Evolutionary conservation across 2,888 invertebrate genomes (phyloP), one percentile per base, ranked within the genome.

Genomic region (Syritta pipiens): DNA sequence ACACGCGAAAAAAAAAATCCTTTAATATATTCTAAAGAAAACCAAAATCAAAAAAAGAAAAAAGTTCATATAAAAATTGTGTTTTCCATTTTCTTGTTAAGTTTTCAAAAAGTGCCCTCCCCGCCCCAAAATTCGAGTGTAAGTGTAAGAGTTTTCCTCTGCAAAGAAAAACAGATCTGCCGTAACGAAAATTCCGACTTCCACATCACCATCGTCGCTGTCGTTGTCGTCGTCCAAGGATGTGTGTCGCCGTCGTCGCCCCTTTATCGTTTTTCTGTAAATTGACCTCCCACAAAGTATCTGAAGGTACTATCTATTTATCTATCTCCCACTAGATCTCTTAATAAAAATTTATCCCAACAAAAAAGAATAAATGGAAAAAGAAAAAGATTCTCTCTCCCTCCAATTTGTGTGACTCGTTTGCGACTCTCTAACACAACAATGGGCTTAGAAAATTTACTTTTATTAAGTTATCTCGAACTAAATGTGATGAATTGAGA

Each of bases 391-490:
- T 37, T 37, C 17, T 14, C 28, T 28, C 28, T 37, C 17, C 37
- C n/a, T n/a, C n/a, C n/a, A n/a, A n/a, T n/a, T n/a, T n/a, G n/a
- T n/a, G n/a, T n/a, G n/a, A n/a, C n/a, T n/a, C n/a, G n/a, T n/a
- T n/a, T n/a, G n/a, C n/a, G n/a, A n/a, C n/a, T n/a, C n/a, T n/a
- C n/a, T n/a, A n/a, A n/a, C n/a, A n/a, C n/a, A n/a, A 37, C 37
- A 37, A 37, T 37, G 37, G 17, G 30, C 10, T 3, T 12, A 12
- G 30, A 63, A 37, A 48, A 68, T 42, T 44, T 4, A 48, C n/a
- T 59, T 77, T 72, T 65, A 77, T 65, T 77, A 71, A 59, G 46
- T 65, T 65, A 72, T 72, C 46, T 72, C 53, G 65, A n/a, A 69
- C 51, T 44, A 53, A 65, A 53, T 59, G 24, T 59, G 37, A 65